Base-by-base conservation (phyloP, 2,888 invertebrate genomes). In the Lithophane ornitopus region DNA sequence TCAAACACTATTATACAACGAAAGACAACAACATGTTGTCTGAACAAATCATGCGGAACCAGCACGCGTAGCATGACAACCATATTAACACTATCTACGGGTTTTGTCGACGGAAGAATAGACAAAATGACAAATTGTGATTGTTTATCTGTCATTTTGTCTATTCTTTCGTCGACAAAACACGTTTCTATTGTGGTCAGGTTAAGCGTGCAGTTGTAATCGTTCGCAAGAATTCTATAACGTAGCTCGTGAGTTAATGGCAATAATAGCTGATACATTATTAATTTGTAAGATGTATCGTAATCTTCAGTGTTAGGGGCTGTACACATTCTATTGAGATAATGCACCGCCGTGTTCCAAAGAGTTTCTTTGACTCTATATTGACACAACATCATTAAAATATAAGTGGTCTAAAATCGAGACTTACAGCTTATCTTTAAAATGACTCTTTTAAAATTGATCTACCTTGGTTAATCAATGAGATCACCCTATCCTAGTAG, bases 271-370 rank as follows among this genome's bases (percentile, higher is more conserved):
- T 61, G 62, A 77, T 80, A 41, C 54, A 85, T 85, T 76, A 87
- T 78, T 80, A 39, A 82, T 87, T 85, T 73, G 62, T 69, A 69
- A 76, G n/a, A 76, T 54, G 70, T 58, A 59, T 74, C 69, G 73
- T 77, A 66, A 76, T 80, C 52, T 63, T 41, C 7, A 16, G 8
- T 72, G 39, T 80, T 74, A 85, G 44, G 70, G 75, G 28, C 8
- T 12, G 8, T 70, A 1, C 11, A 85, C 67, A 79, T 56, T 78
- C 7, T 16, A 70, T 44, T 34, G 3, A 6, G 22, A 16, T 6
- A 66, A 2, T 6, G 12, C 12, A 3, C 11, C 0, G 1, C 0
- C 6, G 16, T 41, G 14, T 61, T 34, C 34, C 12, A 54, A n/a
- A 56, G 7, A 56, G 14, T 14, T 54, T 54, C 4, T 54, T 54